Evolutionary conservation across 2,113 vertebrate genomes (phyloP).

Genomic region (Meriones unguiculatus): DNA sequence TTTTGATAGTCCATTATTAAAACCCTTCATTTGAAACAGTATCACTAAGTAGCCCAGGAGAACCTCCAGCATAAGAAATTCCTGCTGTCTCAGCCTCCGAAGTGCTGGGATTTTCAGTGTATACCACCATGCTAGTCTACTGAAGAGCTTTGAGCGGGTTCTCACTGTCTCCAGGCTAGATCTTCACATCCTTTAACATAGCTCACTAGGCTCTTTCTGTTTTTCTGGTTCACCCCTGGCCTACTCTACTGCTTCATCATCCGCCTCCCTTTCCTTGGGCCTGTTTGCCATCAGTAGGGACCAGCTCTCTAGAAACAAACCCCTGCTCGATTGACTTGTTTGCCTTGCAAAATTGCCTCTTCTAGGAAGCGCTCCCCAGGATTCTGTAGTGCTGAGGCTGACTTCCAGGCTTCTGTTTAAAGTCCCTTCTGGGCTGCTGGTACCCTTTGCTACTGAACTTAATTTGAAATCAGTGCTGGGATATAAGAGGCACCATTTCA

Average conservation of each 20-base stretch:
- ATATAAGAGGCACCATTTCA: neutral
- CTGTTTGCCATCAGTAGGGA: neutral
- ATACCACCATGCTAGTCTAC: neutral
- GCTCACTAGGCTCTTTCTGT: neutral
- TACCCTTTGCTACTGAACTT: neutral
- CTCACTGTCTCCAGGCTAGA: constrained; percentile 22
- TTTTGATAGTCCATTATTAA: neutral
- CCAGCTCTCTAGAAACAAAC: constrained; percentile 35
- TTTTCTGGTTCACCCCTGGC: neutral
- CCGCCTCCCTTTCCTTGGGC: neutral
- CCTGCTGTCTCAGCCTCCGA: neutral
- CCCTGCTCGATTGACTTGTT: constrained; percentile 42
- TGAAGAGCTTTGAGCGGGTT: neutral
- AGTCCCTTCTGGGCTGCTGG: neutral
- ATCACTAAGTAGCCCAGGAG: neutral
- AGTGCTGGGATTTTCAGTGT: neutral
- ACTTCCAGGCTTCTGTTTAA: neutral
- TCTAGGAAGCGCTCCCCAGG: neutral
- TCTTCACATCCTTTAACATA: neutral
- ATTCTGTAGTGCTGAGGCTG: neutral
- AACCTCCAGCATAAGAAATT: neutral
- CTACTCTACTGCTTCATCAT: neutral
- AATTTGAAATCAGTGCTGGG: neutral
- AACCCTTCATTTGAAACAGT: neutral
- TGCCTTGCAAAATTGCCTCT: constrained; percentile 49